These are phyloP conservation scores for Cetonia aurata DNA, from an alignment of 2,888 invertebrate species.

Conservation along the genomic window DNA sequence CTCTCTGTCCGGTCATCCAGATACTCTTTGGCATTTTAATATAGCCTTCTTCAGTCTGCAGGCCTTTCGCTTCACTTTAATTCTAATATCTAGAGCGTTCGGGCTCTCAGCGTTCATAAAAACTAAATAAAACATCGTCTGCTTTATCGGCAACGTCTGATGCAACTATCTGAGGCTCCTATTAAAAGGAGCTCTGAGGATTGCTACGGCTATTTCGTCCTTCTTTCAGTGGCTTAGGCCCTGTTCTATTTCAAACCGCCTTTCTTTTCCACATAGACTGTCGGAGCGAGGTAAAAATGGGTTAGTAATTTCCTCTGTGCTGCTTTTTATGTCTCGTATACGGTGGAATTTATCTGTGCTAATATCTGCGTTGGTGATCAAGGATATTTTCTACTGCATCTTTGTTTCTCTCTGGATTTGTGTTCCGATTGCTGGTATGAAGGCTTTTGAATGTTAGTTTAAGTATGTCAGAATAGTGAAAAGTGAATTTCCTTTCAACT, in stretches of 20 bases:
- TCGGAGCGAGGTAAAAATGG: slow-evolving; percentile 12
- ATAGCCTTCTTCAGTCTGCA: neutral
- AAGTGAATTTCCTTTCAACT: no score
- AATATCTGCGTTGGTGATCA: neutral
- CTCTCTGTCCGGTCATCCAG: no score
- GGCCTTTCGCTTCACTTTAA: slow-evolving; percentile 4
- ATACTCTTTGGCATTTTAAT: neutral
- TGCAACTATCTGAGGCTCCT: neutral
- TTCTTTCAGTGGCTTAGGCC: slow-evolving; percentile 23
- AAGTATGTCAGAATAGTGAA: no score
- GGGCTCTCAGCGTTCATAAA: neutral
- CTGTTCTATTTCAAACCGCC: slow-evolving; percentile 22
- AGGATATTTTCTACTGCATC: no score
- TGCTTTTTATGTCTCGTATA: slow-evolving; percentile 18
- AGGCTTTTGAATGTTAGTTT: no score
- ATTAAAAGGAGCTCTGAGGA: neutral
- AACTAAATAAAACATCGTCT: slow-evolving; percentile 19
- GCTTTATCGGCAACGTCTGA: slow-evolving; percentile 7
- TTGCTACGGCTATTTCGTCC: slow-evolving; percentile 15
- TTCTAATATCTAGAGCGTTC: slow-evolving; percentile 25
- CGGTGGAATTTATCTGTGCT: slow-evolving; percentile 7
- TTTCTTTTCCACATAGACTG: slow-evolving; percentile 18
- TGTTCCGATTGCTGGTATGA: no score
- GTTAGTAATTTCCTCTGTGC: slow-evolving; percentile 29
- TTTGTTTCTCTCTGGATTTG: no score